Evolutionary conservation across 2,888 invertebrate species (phyloP).

Genomic region (Dicycla oo): DNA sequence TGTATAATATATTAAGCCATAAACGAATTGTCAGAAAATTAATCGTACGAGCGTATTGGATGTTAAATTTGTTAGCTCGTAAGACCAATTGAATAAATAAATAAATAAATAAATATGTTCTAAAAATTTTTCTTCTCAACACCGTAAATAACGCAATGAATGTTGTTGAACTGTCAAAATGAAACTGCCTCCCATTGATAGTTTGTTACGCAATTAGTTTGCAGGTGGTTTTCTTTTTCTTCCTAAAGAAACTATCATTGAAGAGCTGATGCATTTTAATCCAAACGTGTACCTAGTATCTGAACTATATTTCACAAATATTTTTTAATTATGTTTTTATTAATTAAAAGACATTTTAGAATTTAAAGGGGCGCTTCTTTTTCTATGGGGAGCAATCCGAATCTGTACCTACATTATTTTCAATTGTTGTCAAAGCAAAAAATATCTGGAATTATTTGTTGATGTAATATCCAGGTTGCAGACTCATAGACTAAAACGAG

Average conservation of each 20-base stretch:
- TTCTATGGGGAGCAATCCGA: background rate
- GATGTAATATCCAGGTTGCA: background rate
- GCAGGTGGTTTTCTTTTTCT: background rate
- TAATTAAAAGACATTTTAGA: background rate
- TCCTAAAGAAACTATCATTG: background rate
- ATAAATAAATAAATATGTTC: no score
- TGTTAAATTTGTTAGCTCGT: no score
- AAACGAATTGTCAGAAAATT: no score
- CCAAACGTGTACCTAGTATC: background rate
- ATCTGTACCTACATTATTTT: background rate
- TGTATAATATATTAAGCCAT: no score
- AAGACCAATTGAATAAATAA: no score
- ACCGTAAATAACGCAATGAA: no score
- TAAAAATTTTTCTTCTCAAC: no score
- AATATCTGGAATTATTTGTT: background rate
- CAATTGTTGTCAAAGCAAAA: background rate
- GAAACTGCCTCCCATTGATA: no score
- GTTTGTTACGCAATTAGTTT: no score
- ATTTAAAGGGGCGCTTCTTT: background rate
- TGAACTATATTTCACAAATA: background rate
- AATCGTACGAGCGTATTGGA: no score
- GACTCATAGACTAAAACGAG: background rate
- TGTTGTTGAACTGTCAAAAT: no score
- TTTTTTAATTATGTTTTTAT: background rate
- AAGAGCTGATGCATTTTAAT: background rate